phyloP scores from a whole-genome alignment of 2,888 invertebrate species.

The Drosophila meridionalis region DNA sequence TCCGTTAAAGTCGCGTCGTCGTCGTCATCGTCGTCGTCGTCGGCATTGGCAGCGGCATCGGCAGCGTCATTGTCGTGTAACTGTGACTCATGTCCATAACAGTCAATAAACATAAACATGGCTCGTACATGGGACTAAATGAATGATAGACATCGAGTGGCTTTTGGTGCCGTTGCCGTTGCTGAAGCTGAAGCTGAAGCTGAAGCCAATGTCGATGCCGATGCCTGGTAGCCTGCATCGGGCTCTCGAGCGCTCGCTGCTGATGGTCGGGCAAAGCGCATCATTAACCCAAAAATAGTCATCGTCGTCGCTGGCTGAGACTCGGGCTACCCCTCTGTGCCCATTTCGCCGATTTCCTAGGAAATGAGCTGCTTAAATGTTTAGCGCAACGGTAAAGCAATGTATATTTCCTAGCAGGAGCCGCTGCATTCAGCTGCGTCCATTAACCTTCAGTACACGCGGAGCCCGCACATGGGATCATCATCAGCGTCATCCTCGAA shows the following conservation, averaged over 20 bases:
- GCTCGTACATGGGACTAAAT: constrained; percentile 67
- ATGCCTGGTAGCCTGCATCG: not conserved
- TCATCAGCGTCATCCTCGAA: constrained; percentile 23
- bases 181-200: not conserved
- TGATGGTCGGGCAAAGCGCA: constrained; percentile 58
- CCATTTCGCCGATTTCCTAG: constrained; percentile 74
- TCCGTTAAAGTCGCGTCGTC: constrained; percentile 72
- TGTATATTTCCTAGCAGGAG: constrained; percentile 67
- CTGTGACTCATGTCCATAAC: constrained; percentile 82
- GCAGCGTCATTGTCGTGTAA: constrained; percentile 58
- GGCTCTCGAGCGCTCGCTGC: constrained; percentile 28
- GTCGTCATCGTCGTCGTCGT: constrained; percentile 32
- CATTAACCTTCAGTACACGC: constrained; percentile 67
- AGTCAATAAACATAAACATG: constrained; percentile 82
- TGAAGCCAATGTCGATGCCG: constrained; percentile 8
- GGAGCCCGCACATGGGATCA: constrained; percentile 58
- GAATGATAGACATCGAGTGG: constrained; percentile 81
- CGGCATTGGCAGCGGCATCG: constrained; percentile 7
- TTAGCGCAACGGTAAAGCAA: constrained; percentile 73
- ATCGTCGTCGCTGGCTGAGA: constrained; percentile 41
- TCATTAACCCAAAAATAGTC: constrained; percentile 82
- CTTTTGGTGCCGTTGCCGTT: constrained; percentile 42
- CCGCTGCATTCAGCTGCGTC: constrained; percentile 39
- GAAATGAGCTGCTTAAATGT: constrained; percentile 80
- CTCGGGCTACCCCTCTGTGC: constrained; percentile 45